Base-by-base conservation (phyloP, 1,140 invertebrate genomes). In the Drosophila funebris region DNA sequence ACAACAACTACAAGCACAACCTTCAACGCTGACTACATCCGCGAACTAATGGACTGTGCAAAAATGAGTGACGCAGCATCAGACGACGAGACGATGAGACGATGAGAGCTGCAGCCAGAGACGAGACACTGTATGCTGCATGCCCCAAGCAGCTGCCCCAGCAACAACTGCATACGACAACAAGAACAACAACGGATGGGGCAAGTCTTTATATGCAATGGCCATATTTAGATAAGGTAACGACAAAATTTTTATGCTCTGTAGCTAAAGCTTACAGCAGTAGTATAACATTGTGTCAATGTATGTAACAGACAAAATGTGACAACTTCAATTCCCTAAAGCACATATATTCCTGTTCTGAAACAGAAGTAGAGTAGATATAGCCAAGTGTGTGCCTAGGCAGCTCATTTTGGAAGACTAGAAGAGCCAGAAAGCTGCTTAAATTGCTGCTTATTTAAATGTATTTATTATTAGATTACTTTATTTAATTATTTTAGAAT, bases 211-310 rank as follows among this genome's bases (percentile, higher is more conserved):
- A 84, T 85, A 87, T 77, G 82, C 83, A 85, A 85, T 85, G 82
- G 82, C 82, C 82, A 85, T 85, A 85, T 85, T 85, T 85, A 85
- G 82, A 85, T 85, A 85, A 78, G 82, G 82, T 82, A 87, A 87
- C 82, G 82, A 85, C 82, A 85, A 75, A 85, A 85, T 87, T 85
- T 85, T 78, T 82, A 75, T 13, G 11, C 33, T 13, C 11, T 4
- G 11, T 13, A 36, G 9, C 3, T 5, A 36, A 13, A 13, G n/a
- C 0, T 1, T n/a, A 5, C n/a, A 36, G 0, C 11, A 13, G 33
- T 18, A 13, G 18, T 24, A 7, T 52, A 22, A 36, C 0, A 11
- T 7, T 18, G 39, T 18, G 39, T 4, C 14, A 41, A 2, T 41
- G 0, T 8, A 41, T 41, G 39, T 41, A 8, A 41, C 33, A n/a